These are phyloP conservation scores for Leptinotarsa undecemlineata DNA, from an alignment of 1,140 invertebrate species.

Conservation along the genomic window DNA sequence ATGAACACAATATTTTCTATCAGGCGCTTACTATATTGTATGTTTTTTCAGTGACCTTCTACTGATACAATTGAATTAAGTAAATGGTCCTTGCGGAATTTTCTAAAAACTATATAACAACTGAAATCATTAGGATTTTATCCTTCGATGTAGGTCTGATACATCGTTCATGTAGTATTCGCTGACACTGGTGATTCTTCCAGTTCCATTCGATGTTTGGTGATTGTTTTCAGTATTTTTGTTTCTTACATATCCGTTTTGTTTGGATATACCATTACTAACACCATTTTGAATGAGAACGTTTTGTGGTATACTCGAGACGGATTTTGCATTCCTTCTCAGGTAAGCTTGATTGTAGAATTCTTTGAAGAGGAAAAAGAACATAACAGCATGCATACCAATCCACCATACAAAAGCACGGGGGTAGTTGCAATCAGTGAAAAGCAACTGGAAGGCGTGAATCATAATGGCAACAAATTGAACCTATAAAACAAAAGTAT, in stretches of 20 bases:
- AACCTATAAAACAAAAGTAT: slow-evolving; percentile 58
- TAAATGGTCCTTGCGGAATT: neutral
- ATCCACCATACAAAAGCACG: slow-evolving; percentile 84
- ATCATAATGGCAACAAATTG: slow-evolving; percentile 81
- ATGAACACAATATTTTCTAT: no score
- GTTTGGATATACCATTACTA: slow-evolving; percentile 1
- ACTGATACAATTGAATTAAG: neutral
- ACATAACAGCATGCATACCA: slow-evolving; percentile 87
- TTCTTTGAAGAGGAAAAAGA: slow-evolving; percentile 89
- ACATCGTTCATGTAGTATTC: slow-evolving; percentile 11
- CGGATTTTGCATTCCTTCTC: slow-evolving; percentile 27
- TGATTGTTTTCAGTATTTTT: neutral
- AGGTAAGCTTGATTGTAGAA: slow-evolving; percentile 88
- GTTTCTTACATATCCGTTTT: neutral
- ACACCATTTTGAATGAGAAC: slow-evolving; percentile 8
- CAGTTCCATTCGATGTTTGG: neutral
- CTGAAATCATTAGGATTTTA: slow-evolving; percentile 17
- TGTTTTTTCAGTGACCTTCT: neutral
- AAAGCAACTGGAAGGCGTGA: slow-evolving; percentile 82
- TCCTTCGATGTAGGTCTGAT: slow-evolving; percentile 12
- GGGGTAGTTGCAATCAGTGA: slow-evolving; percentile 85
- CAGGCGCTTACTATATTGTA: no score
- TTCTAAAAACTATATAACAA: slow-evolving; percentile 11
- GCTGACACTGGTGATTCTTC: slow-evolving; percentile 16
- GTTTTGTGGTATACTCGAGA: slow-evolving; percentile 17